phyloP scores from a whole-genome alignment of 2,113 vertebrate genomes.

The Ginglymostoma cirratum region DNA sequence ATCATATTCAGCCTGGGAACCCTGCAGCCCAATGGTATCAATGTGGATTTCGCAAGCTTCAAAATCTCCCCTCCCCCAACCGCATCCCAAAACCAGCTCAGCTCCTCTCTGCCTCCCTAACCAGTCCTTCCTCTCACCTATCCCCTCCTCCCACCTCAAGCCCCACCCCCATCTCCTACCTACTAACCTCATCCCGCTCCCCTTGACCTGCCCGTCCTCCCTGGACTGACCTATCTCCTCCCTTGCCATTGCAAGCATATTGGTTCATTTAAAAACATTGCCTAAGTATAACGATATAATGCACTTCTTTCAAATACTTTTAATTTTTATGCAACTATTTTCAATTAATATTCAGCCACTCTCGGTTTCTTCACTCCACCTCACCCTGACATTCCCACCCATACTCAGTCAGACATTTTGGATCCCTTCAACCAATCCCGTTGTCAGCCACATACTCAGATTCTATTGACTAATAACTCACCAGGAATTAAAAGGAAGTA shows the following conservation, averaged over 20 bases:
- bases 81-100: too few relatives aligned
- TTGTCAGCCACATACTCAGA: conserved; percentile 11
- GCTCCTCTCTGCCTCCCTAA: too few relatives aligned
- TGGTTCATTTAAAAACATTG: background rate
- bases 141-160: too few relatives aligned
- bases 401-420: background rate
- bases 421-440: background rate
- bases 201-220: too few relatives aligned
- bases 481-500: conserved; percentile 34
- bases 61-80: too few relatives aligned
- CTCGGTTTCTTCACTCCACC: background rate
- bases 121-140: too few relatives aligned
- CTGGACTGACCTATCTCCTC: too few relatives aligned
- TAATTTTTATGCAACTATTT: background rate
- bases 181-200: too few relatives aligned
- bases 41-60: too few relatives aligned
- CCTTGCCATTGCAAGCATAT: background rate
- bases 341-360: background rate
- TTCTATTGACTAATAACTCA: conserved; percentile 25
- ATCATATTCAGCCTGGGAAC: too few relatives aligned
- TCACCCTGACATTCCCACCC: background rate
- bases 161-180: too few relatives aligned
- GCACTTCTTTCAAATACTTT: background rate
- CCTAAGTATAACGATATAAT: background rate
- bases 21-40: too few relatives aligned